These are phyloP conservation scores for Dinocampus coccinellae DNA, from an alignment of 2,888 invertebrate genomes.

Conservation along the genomic window DNA sequence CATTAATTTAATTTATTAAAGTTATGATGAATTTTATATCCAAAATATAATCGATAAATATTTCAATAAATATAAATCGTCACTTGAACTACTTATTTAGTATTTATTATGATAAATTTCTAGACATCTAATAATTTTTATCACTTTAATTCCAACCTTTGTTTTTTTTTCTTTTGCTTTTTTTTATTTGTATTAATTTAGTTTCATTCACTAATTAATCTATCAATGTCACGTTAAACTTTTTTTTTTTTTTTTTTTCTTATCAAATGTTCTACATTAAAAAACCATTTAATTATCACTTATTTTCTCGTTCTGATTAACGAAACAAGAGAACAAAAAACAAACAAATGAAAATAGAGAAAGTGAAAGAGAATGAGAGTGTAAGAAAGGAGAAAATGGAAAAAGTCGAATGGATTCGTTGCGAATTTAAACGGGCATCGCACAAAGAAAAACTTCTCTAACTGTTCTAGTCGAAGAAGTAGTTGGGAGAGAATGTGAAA, in stretches of 20 bases:
- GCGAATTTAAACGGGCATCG: background rate
- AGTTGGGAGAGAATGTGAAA: slow-evolving; percentile 30
- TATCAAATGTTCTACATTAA: too few species aligned
- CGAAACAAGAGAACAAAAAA: background rate
- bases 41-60: too few species aligned
- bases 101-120: too few species aligned
- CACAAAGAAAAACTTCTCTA: slow-evolving; percentile 4
- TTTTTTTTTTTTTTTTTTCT: background rate
- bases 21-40: too few species aligned
- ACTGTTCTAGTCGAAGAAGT: slow-evolving; percentile 14
- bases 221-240: background rate
- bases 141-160: too few species aligned
- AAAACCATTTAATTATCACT: slow-evolving; percentile 18
- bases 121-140: too few species aligned
- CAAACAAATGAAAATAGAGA: slow-evolving; percentile 13
- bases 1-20: too few species aligned
- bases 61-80: too few species aligned
- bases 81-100: too few species aligned
- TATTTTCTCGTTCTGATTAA: slow-evolving; percentile 28
- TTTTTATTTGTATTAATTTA: too few species aligned
- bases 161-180: too few species aligned
- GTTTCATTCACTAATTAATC: background rate
- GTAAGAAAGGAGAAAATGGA: slow-evolving; percentile 11
- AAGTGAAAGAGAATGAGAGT: background rate
- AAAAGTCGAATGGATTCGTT: slow-evolving; percentile 19